phyloP scores from a whole-genome alignment of 2,797 vertebrate species.

The Adelosebastes latens region DNA sequence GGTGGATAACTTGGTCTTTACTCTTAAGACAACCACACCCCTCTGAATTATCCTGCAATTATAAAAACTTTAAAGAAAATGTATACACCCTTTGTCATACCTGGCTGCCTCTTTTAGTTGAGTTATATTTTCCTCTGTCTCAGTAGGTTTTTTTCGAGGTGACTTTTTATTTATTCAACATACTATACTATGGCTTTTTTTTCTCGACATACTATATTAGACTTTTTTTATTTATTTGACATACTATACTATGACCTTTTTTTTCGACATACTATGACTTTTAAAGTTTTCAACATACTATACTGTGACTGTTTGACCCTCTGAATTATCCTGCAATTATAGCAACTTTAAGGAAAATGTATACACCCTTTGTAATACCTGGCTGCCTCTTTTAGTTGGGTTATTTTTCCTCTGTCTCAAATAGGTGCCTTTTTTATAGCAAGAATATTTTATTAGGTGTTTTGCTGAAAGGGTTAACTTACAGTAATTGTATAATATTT shows the following conservation, averaged over 20 bases:
- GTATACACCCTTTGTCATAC: background rate
- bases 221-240: no score
- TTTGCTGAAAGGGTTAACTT: background rate
- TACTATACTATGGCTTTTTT: no score
- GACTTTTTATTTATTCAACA: no score
- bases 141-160: background rate
- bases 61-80: background rate
- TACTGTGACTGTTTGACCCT: constrained; percentile 1
- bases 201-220: no score
- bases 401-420: background rate
- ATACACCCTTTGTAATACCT: background rate
- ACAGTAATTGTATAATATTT: background rate
- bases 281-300: no score
- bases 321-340: constrained; percentile 39
- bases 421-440: background rate
- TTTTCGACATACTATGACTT: no score
- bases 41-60: constrained; percentile 35
- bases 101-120: background rate
- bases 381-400: background rate
- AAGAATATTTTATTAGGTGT: background rate
- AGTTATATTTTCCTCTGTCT: rapidly evolving
- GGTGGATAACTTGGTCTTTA: constrained; percentile 17
- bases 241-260: no score
- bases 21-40: constrained; percentile 37
- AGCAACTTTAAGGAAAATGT: background rate